Conservation (phyloP, 2,797 vertebrate genomes). For the Bradypodion ventrale region DNA sequence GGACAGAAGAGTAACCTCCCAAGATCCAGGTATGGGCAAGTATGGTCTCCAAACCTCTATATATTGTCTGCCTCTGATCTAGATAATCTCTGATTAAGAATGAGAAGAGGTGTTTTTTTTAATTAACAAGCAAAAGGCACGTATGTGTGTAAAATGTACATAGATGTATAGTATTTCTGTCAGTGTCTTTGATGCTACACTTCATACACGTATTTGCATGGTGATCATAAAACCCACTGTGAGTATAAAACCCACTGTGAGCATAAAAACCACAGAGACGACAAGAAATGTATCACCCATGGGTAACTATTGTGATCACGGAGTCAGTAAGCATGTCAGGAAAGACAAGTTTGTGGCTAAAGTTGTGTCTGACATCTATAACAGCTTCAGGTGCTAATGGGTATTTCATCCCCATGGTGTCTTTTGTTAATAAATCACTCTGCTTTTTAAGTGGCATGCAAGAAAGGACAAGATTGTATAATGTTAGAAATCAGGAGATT, state of each 20-base stretch:
- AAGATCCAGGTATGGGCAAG: too few relatives aligned
- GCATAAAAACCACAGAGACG: not conserved
- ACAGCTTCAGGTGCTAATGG: not conserved
- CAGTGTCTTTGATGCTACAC: not conserved
- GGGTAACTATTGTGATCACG: not conserved
- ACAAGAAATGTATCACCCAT: not conserved
- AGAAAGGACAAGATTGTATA: not conserved
- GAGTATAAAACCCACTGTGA: too few relatives aligned
- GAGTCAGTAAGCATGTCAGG: not conserved
- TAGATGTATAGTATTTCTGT: too few relatives aligned
- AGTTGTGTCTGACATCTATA: not conserved
- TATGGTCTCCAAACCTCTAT: too few relatives aligned
- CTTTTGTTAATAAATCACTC: conserved; percentile 7
- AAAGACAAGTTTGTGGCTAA: not conserved
- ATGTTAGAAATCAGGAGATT: conserved; percentile 6
- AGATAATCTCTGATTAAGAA: too few relatives aligned
- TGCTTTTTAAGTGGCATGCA: not conserved
- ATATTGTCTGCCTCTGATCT: too few relatives aligned
- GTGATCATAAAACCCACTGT: too few relatives aligned
- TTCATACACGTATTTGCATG: not conserved
- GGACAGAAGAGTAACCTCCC: too few relatives aligned
- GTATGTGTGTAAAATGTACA: too few relatives aligned
- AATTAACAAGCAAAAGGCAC: too few relatives aligned
- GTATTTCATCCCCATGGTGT: conserved; percentile 10
- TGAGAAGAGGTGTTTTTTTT: too few relatives aligned